A percentile compares a stretch with the other conserved stretches of the same genome.
These are phyloP conservation scores for Diarsia dahlii DNA, from an alignment of 2,888 invertebrate genomes.

Conservation along the genomic window DNA sequence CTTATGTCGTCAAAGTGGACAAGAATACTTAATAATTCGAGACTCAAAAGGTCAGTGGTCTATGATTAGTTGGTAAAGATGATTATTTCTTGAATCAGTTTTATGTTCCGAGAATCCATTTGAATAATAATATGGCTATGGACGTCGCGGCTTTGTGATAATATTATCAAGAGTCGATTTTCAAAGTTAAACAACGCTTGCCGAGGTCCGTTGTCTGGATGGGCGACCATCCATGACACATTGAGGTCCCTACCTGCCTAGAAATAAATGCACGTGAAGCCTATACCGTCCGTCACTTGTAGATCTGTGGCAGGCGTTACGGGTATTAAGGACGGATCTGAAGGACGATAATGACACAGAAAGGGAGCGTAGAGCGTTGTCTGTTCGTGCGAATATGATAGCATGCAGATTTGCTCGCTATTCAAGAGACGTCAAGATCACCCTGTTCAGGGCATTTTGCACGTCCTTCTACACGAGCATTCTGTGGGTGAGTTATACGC, in stretches of 20 bases:
- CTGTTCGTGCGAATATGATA: too few species aligned
- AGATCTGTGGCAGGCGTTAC: neutral
- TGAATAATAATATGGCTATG: neutral
- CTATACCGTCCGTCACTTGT: neutral
- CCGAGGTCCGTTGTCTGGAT: neutral
- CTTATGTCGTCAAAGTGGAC: slow-evolving; percentile 16
- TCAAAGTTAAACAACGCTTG: neutral
- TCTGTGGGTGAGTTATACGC: too few species aligned
- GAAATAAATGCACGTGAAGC: neutral
- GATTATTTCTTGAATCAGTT: slow-evolving; percentile 7
- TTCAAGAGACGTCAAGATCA: too few species aligned
- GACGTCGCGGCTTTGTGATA: neutral
- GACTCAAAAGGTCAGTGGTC: slow-evolving; percentile 17
- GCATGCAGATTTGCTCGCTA: too few species aligned
- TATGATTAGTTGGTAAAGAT: neutral
- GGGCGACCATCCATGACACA: neutral
- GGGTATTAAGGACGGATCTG: too few species aligned
- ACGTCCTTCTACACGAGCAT: too few species aligned
- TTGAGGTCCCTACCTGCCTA: neutral
- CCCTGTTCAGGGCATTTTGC: too few species aligned
- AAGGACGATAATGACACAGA: too few species aligned
- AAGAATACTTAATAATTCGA: neutral
- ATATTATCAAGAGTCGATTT: neutral
- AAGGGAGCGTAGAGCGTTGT: too few species aligned
- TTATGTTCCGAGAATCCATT: neutral